Conservation (phyloP, 2,113 vertebrate species). For the Rhabdomys dilectus region DNA sequence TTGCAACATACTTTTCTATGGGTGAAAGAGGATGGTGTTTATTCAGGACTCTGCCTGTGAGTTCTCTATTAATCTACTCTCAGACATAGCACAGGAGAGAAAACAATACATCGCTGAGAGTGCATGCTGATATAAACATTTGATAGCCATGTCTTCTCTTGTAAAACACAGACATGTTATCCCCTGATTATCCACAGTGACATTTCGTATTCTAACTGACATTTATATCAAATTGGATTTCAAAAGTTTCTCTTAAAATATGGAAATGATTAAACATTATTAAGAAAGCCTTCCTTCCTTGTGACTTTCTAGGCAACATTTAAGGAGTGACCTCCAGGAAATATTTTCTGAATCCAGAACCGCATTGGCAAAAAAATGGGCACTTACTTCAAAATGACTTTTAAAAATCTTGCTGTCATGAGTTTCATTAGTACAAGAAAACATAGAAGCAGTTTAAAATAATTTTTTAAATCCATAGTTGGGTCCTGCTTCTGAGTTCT, state of each 20-base stretch:
- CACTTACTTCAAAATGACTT: slow-evolving; percentile 57
- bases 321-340: slow-evolving; percentile 38
- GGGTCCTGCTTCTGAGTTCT: slow-evolving; percentile 7
- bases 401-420: slow-evolving; percentile 35
- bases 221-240: slow-evolving; percentile 55
- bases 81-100: not conserved
- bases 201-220: slow-evolving; percentile 15
- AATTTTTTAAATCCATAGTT: slow-evolving; percentile 31
- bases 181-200: not conserved
- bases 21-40: not conserved
- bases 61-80: not conserved
- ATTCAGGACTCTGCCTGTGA: not conserved
- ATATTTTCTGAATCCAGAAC: slow-evolving; percentile 25
- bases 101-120: not conserved
- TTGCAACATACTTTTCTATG: not conserved
- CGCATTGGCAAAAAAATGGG: not conserved
- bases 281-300: not conserved
- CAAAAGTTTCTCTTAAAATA: slow-evolving; percentile 54
- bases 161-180: not conserved
- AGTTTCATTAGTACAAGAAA: slow-evolving; percentile 70
- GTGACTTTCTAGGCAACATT: slow-evolving; percentile 39
- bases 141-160: not conserved
- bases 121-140: slow-evolving; percentile 27
- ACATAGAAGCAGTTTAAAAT: slow-evolving; percentile 38
- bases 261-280: slow-evolving; percentile 56